Conservation (phyloP, 2,797 vertebrate species). For the Peromyscus melanophrys region DNA sequence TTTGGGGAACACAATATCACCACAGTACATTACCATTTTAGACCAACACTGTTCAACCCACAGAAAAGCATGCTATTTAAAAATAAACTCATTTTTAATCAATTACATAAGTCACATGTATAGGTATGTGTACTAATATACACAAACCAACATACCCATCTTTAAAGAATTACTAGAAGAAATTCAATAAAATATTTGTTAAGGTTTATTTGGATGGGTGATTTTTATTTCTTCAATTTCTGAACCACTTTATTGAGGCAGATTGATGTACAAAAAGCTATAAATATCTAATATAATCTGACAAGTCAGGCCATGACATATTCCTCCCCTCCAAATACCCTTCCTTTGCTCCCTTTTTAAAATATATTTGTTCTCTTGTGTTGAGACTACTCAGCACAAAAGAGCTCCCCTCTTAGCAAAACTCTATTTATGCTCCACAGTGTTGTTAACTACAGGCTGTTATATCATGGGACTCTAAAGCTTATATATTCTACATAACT, state of each 20-base stretch:
- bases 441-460: background rate
- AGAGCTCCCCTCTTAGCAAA: background rate
- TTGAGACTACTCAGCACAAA: background rate
- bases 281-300: background rate
- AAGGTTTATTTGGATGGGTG: background rate
- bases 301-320: background rate
- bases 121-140: background rate
- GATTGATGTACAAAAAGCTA: background rate
- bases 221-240: background rate
- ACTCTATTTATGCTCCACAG: background rate
- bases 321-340: background rate
- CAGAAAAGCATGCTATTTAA: background rate
- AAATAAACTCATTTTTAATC: slow-evolving; percentile 24
- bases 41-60: background rate
- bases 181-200: slow-evolving; percentile 24
- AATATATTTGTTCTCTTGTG: background rate
- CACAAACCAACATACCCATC: background rate
- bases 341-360: background rate
- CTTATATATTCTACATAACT: background rate
- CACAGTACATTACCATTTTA: slow-evolving; percentile 34
- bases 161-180: slow-evolving; percentile 21
- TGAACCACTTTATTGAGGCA: background rate
- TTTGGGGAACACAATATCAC: no score
- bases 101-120: background rate
- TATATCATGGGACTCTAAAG: background rate